These are phyloP conservation scores for Oscheius onirici DNA, from an alignment of 2,888 invertebrate species.

Conservation along the genomic window DNA sequence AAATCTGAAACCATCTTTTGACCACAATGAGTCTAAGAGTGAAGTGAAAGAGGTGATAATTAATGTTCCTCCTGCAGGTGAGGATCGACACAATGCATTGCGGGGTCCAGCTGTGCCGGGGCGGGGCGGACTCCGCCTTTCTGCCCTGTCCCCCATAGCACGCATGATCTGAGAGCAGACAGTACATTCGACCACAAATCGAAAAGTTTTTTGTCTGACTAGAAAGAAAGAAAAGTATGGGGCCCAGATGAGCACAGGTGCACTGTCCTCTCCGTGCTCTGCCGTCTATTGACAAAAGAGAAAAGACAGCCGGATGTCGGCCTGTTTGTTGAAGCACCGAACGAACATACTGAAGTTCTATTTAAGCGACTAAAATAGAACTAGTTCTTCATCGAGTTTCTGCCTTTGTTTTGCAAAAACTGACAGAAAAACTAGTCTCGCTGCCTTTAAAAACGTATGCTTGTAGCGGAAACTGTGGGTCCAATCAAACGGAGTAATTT, in stretches of 20 bases:
- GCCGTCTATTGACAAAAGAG: slow-evolving; percentile 15
- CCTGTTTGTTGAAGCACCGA: slow-evolving; percentile 22
- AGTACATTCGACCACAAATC: slow-evolving; percentile 4
- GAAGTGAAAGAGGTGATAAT: slow-evolving; percentile 1
- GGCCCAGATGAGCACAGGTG: background rate
- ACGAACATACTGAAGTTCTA: slow-evolving; percentile 3
- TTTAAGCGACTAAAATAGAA: too few relatives aligned
- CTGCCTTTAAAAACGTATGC: too few relatives aligned
- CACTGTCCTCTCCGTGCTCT: background rate
- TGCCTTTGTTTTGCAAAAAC: too few relatives aligned
- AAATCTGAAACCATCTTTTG: slow-evolving; percentile 44
- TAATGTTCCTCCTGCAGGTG: slow-evolving; percentile 5
- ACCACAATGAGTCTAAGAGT: slow-evolving; percentile 18
- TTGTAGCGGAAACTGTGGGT: too few relatives aligned
- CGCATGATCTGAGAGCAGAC: slow-evolving; percentile 10
- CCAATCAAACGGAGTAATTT: too few relatives aligned
- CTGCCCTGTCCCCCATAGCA: background rate
- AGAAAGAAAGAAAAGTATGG: background rate
- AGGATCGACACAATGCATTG: slow-evolving; percentile 19
- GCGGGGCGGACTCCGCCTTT: slow-evolving; percentile 23
- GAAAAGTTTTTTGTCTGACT: background rate
- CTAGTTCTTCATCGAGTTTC: too few relatives aligned
- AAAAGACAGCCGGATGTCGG: slow-evolving; percentile 25
- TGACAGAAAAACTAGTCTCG: too few relatives aligned
- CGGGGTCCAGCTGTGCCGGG: slow-evolving; percentile 30